Conservation (phyloP, 1,140 invertebrate genomes). For the Lucilia sericata region DNA sequence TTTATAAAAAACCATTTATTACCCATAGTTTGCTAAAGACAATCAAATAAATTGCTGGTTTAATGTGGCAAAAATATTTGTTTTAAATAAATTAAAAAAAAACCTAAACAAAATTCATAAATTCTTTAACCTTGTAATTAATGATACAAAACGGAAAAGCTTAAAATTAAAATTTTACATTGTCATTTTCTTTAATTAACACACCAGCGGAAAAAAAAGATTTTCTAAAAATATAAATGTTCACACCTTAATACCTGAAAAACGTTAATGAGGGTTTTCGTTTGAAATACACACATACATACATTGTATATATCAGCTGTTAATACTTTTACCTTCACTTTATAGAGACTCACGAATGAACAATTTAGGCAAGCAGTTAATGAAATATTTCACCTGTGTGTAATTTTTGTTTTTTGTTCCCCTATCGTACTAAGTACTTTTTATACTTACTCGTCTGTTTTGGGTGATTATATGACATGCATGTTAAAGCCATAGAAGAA, state of each 20-base stretch:
- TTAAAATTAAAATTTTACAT: background rate
- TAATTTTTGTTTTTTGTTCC: background rate
- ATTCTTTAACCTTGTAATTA: conserved; percentile 10
- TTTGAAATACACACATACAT: background rate
- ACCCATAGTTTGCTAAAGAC: background rate
- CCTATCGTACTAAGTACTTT: too few species aligned
- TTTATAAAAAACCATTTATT: background rate
- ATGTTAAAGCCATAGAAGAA: background rate
- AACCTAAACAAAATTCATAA: background rate
- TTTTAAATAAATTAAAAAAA: too few species aligned
- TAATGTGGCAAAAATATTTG: conserved; percentile 1
- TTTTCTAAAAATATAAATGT: background rate
- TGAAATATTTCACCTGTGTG: conserved; percentile 6
- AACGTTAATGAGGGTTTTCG: background rate
- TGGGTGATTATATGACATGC: background rate
- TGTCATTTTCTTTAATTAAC: conserved; percentile 10
- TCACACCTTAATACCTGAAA: conserved; percentile 11
- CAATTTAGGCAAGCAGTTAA: background rate
- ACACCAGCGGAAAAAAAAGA: background rate
- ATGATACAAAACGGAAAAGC: background rate
- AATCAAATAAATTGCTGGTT: background rate
- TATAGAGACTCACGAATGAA: background rate
- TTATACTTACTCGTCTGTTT: background rate
- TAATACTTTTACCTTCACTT: background rate
- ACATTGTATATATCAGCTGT: background rate